Percentiles rank a stretch among this genome's conserved stretches.
Conservation (phyloP, 1,140 invertebrate genomes). For the Notospermus geniculatus region DNA sequence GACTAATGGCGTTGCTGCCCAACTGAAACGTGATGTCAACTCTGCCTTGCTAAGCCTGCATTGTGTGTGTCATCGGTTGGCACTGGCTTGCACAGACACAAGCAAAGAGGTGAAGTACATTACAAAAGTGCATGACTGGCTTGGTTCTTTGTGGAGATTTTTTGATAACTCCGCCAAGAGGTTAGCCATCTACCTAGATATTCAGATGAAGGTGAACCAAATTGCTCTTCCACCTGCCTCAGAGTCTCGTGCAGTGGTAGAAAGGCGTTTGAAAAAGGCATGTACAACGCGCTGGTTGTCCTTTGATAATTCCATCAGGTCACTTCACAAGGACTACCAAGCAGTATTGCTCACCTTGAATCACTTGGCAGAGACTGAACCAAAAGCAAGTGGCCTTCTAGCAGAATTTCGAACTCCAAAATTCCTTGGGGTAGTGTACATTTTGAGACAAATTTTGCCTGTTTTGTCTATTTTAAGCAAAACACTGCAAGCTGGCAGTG, state of each 20-base stretch:
- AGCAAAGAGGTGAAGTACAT: not conserved
- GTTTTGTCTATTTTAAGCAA: not conserved
- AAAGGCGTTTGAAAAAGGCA: not conserved
- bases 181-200: not conserved
- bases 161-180: not conserved
- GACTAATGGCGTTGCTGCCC: not conserved
- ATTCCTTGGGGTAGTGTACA: not conserved
- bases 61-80: not conserved
- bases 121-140: not conserved
- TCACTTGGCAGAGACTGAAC: not conserved
- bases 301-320: not conserved
- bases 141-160: not conserved
- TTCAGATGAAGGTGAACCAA: not conserved
- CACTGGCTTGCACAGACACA: too few species aligned
- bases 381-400: not conserved
- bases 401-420: not conserved
- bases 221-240: not conserved
- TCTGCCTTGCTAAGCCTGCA: not conserved
- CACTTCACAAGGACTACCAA: not conserved
- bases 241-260: not conserved
- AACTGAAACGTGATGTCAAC: not conserved
- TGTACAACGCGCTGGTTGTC: not conserved
- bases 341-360: not conserved
- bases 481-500: not conserved
- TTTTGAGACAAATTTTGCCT: not conserved